These are phyloP conservation scores for Pampus argenteus DNA, from an alignment of 2,797 vertebrate genomes.

Conservation along the genomic window DNA sequence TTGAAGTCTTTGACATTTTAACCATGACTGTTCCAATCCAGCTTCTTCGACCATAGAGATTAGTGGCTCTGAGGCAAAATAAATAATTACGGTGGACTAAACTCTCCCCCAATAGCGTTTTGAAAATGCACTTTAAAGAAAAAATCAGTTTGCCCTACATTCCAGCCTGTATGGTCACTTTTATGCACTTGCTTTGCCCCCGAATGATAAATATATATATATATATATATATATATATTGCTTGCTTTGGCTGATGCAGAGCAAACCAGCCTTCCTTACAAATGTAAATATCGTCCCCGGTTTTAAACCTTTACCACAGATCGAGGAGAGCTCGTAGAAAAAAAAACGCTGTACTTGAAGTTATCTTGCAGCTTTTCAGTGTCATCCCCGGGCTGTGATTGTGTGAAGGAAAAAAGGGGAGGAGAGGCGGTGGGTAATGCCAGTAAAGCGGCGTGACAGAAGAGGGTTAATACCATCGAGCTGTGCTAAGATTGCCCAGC, in stretches of 20 bases:
- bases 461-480: slow-evolving; percentile 69
- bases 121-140: slow-evolving; percentile 76
- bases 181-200: slow-evolving; percentile 61
- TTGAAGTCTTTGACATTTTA: slow-evolving; percentile 14
- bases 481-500: slow-evolving; percentile 60
- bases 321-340: slow-evolving; percentile 32
- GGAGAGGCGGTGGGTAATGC: slow-evolving; percentile 59
- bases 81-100: slow-evolving; percentile 26
- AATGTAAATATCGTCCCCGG: slow-evolving; percentile 54
- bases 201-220: slow-evolving; percentile 41
- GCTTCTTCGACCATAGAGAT: slow-evolving; percentile 22
- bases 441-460: slow-evolving; percentile 71
- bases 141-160: slow-evolving; percentile 68
- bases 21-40: slow-evolving; percentile 16
- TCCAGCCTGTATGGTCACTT: slow-evolving; percentile 61
- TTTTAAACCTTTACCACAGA: slow-evolving; percentile 45
- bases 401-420: slow-evolving; percentile 52
- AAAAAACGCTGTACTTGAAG: slow-evolving; percentile 57
- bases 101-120: slow-evolving; percentile 43
- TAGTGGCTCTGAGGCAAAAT: slow-evolving; percentile 28
- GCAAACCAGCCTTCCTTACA: slow-evolving; percentile 41
- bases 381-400: slow-evolving; percentile 65
- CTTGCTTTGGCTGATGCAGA: slow-evolving; percentile 42
- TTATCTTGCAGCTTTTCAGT: slow-evolving; percentile 61
- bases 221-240: slow-evolving; percentile 13